Evolutionary conservation across 2,888 invertebrate genomes (phyloP).

Genomic region (Ommatoiulus sabulosus): DNA sequence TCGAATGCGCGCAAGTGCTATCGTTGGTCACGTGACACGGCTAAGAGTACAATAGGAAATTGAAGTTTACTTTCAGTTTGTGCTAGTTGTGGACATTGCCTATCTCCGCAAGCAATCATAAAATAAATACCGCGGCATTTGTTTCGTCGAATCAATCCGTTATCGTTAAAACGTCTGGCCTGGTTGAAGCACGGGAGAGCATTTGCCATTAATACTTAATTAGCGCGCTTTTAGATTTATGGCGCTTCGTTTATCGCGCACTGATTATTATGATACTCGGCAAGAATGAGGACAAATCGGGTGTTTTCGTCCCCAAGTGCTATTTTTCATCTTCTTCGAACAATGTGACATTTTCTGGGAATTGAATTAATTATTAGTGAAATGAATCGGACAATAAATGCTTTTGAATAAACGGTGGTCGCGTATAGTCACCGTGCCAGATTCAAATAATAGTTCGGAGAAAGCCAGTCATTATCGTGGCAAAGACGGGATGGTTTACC

Average conservation of each 20-base stretch:
- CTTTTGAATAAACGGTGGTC: not conserved
- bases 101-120: not conserved
- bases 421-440: slow-evolving; percentile 20
- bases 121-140: slow-evolving; percentile 12
- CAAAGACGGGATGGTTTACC: slow-evolving; percentile 17
- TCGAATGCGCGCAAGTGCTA: too few relatives aligned
- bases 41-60: not conserved
- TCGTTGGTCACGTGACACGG: not conserved
- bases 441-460: not conserved
- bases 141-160: not conserved
- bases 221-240: slow-evolving; percentile 27
- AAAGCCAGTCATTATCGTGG: not conserved
- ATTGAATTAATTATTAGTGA: slow-evolving; percentile 17
- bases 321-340: slow-evolving; percentile 34
- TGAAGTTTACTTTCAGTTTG: not conserved
- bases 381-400: slow-evolving; percentile 1
- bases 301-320: not conserved
- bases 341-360: not conserved
- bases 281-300: slow-evolving; percentile 34
- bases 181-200: not conserved
- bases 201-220: slow-evolving; percentile 20
- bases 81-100: not conserved
- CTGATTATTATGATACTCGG: not conserved
- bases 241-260: slow-evolving; percentile 34
- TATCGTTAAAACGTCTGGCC: not conserved